Base-by-base conservation (phyloP, 2,888 invertebrate species). In the Epinotia brunnichana region DNA sequence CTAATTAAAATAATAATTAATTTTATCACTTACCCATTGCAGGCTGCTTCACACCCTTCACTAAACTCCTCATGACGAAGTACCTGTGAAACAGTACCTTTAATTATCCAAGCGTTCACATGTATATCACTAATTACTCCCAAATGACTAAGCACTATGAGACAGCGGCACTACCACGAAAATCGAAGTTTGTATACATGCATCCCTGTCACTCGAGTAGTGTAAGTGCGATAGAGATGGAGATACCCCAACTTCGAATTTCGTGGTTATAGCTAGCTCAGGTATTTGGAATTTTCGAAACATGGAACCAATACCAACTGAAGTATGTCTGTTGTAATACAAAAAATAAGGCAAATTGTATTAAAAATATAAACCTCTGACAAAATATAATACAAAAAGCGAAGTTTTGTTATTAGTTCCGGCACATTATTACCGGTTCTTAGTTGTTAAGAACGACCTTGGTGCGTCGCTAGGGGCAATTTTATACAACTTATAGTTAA, bases 61-160 rank as follows among this genome's bases (percentile, higher is more conserved):
- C 96, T 95, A 88, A 99, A 99, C 90, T 99, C 99, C 90, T 99
- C 99, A 92, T 99, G 99, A 73, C 99, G 95, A 74, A 99, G 91
- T 68, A 99, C 96, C 98, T 97, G 76, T 10, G 73, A 35, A 21
- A 54, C 15, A 2, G 9, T 29, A 56, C 48, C 17, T 48, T 51
- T 56, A 62, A 19, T 39, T 19, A 66, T 15, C 1, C 9, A 24
- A 35, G 19, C 9, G 2, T 10, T 19, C 10, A 5, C 17, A 21
- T 39, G n/a, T 21, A 21, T 39, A 29, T 5, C 15, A 66, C 11
- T 29, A 60, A 66, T 60, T 15, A 51, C 11, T 53, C 10, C 19
- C 11, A 53, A 66, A 29, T 66, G 60, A 71, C 60, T 66, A 44
- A 66, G 66, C 44, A 29, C 29, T n/a, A 29, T 24, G 1, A 17